Percentiles rank a stretch among this genome's conserved stretches.
These are phyloP conservation scores for Heliconius congener DNA, from an alignment of 1,140 invertebrate genomes.

Conservation along the genomic window DNA sequence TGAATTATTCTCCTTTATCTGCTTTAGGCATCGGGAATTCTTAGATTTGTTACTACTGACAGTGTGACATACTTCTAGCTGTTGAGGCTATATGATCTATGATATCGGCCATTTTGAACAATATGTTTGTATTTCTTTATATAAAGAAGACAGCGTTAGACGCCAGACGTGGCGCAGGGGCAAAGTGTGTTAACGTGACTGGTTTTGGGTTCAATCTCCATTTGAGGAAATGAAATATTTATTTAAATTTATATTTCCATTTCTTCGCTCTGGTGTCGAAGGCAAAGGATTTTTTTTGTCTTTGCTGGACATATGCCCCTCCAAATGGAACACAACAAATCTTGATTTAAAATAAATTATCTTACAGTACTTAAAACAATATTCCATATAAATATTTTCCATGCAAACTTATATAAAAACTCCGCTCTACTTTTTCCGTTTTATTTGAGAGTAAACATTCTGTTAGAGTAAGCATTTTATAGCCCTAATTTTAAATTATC, in stretches of 20 bases:
- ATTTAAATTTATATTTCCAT: no score
- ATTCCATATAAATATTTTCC: not conserved
- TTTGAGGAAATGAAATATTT: no score
- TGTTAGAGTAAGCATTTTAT: not conserved
- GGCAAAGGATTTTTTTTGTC: no score
- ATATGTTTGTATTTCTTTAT: not conserved
- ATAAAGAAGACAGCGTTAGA: no score
- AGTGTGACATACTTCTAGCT: slow-evolving; percentile 5
- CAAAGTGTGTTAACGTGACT: no score
- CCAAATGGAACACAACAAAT: no score
- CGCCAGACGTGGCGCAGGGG: no score
- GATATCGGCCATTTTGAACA: not conserved
- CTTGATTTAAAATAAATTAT: no score
- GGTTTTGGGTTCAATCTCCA: no score
- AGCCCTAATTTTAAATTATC: slow-evolving; percentile 1
- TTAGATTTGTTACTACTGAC: slow-evolving; percentile 10
- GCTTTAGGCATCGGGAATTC: slow-evolving; percentile 14
- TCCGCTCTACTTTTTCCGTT: not conserved
- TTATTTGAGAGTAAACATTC: not conserved
- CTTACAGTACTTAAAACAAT: no score
- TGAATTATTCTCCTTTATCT: slow-evolving; percentile 31
- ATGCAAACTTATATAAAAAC: not conserved
- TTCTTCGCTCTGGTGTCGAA: no score
- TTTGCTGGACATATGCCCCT: no score
- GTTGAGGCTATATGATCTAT: not conserved